These are phyloP conservation scores for Myanophis thanlyinensis DNA, from an alignment of 2,113 vertebrate species.

Conservation along the genomic window DNA sequence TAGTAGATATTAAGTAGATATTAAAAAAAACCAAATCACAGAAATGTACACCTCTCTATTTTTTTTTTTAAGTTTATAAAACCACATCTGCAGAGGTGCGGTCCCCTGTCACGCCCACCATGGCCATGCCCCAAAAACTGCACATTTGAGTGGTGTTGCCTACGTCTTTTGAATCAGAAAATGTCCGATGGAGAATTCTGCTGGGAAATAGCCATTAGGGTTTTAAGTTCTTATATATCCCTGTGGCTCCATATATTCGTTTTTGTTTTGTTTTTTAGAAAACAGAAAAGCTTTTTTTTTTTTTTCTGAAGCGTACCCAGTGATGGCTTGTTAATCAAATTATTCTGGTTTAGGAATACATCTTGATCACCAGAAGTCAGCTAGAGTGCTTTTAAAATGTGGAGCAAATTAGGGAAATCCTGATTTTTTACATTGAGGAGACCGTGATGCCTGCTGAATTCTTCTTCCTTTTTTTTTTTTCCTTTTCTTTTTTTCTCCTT, in stretches of 20 bases:
- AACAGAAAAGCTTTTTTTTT: neutral
- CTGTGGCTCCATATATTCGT: neutral
- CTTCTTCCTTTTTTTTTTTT: fast-evolving
- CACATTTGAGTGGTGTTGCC: neutral
- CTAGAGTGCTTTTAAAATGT: constrained; percentile 14
- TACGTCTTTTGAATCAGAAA: neutral
- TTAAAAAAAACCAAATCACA: too few relatives aligned
- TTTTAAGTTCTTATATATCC: neutral
- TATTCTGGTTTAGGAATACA: neutral
- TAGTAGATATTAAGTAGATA: too few relatives aligned
- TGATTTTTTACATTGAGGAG: constrained; percentile 16
- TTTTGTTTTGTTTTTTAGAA: neutral
- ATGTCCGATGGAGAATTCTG: neutral
- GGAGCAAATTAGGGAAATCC: neutral
- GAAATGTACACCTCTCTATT: too few relatives aligned
- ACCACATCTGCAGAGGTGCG: too few relatives aligned
- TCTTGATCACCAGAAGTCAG: constrained; percentile 25
- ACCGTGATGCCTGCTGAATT: neutral
- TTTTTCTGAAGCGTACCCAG: neutral
- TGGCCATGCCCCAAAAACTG: too few relatives aligned
- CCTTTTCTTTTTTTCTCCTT: fast-evolving
- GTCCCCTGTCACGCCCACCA: too few relatives aligned
- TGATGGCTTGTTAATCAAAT: neutral
- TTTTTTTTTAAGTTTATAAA: too few relatives aligned
- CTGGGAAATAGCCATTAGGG: neutral